Conservation (phyloP, 2,797 vertebrate species). For the Lepilemur septentrionalis region DNA sequence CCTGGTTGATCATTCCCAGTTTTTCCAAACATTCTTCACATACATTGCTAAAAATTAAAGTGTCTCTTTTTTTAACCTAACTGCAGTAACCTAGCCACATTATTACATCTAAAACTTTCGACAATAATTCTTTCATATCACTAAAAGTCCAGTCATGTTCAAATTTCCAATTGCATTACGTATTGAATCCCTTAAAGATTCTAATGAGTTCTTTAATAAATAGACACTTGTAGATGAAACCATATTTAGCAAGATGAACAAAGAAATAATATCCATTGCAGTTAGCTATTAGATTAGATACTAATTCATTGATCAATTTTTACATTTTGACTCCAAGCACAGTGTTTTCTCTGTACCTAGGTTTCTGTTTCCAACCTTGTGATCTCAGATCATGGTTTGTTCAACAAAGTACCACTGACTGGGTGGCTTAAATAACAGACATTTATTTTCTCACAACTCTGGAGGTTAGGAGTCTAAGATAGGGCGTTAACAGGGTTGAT, state of each 20-base stretch:
- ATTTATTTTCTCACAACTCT: background rate
- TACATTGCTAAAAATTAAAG: background rate
- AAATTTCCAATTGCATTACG: background rate
- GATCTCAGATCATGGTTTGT: background rate
- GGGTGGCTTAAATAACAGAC: background rate
- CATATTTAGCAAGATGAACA: background rate
- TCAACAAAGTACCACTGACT: background rate
- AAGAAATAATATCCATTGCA: constrained; percentile 13
- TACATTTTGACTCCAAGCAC: background rate
- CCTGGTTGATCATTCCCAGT: background rate
- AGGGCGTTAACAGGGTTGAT: background rate
- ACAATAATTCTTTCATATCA: background rate
- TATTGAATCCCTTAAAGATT: background rate
- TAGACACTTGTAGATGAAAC: constrained; percentile 16
- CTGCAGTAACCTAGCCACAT: background rate
- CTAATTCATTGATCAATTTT: constrained; percentile 61
- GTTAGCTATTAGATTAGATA: constrained; percentile 29
- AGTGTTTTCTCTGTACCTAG: background rate
- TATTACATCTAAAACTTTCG: background rate
- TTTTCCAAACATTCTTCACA: too few species aligned
- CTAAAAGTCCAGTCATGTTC: background rate
- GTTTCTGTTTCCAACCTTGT: background rate
- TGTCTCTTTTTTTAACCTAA: background rate
- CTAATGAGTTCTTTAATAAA: background rate
- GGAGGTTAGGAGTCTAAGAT: background rate